These are phyloP conservation scores for Stigmatopora nigra DNA, from an alignment of 2,113 vertebrate genomes.

Conservation along the genomic window DNA sequence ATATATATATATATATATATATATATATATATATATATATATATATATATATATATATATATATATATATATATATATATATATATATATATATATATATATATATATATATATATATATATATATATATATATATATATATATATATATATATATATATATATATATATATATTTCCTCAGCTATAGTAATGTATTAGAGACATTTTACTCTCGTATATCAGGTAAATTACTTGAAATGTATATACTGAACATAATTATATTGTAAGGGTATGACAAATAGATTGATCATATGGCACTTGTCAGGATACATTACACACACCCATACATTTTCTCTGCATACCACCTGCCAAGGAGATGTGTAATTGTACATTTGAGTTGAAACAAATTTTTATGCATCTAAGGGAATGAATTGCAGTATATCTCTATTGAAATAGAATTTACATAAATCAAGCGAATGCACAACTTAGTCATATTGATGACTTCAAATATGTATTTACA, in stretches of 20 bases:
- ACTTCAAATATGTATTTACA: constrained; percentile 1
- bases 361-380: constrained; percentile 2
- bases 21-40: too few relatives aligned
- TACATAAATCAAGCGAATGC: not conserved
- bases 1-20: too few relatives aligned
- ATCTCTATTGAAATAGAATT: not conserved
- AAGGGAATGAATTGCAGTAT: constrained; percentile 9
- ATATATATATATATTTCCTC: not conserved
- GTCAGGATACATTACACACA: not conserved
- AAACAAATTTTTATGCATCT: not conserved
- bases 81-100: too few relatives aligned
- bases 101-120: too few relatives aligned
- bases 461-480: constrained; percentile 1
- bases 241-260: not conserved
- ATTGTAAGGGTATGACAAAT: not conserved
- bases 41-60: too few relatives aligned
- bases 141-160: too few relatives aligned
- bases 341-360: constrained; percentile 1
- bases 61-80: too few relatives aligned
- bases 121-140: too few relatives aligned
- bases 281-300: not conserved
- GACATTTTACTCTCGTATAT: not conserved
- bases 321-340: not conserved
- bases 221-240: not conserved
- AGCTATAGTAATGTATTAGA: not conserved